Base-by-base conservation (phyloP, 1,140 invertebrate genomes). In the Cheumatopsyche charites region DNA sequence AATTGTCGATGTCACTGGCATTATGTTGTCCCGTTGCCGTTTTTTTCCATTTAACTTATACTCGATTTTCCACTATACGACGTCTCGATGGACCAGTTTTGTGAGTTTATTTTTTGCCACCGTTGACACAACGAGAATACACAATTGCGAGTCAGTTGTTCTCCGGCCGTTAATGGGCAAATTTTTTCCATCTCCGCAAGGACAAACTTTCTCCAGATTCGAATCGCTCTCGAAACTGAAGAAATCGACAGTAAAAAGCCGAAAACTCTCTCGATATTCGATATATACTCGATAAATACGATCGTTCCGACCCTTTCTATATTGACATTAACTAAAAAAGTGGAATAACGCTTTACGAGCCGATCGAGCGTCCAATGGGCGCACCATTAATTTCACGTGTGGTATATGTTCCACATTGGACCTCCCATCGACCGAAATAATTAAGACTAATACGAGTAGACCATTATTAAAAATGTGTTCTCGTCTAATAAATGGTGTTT, bases 51-150 rank as follows among this genome's bases (percentile, higher is more conserved):
- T 58, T 23, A 36, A 9, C 9, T 19, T 58, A 23, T 58, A 23
- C 23, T 61, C 17, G 42, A 19, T 66, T 42, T 21, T 23, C 12
- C 63, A 26, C 29, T 23, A 42, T 9, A 45, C 19, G 21, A 36
- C 25, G n/a, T 43, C 26, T 47, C 63, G 63, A 25, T 47, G 63
- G 21, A 45, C 43, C 63, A 47, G 42, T 66, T 66, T 47, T 17
- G 12, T 47, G 42, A 25, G 15, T 42, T 47, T 66, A 47, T 47
- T 65, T 66, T 66, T 66, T 66, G 42, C 21, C 9, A 15, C 63
- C 61, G 63, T 5, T 17, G 43, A 47, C 63, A 41, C 63, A 23
- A 6, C 11, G 13, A 4, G 62, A 66, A 66, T 66, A 66, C 63
- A 43, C 23, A 23, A 66, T 66, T 45, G 47, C 23, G 63, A 47